Conservation (phyloP, 2,888 invertebrate genomes). For the Melolontha melolontha region DNA sequence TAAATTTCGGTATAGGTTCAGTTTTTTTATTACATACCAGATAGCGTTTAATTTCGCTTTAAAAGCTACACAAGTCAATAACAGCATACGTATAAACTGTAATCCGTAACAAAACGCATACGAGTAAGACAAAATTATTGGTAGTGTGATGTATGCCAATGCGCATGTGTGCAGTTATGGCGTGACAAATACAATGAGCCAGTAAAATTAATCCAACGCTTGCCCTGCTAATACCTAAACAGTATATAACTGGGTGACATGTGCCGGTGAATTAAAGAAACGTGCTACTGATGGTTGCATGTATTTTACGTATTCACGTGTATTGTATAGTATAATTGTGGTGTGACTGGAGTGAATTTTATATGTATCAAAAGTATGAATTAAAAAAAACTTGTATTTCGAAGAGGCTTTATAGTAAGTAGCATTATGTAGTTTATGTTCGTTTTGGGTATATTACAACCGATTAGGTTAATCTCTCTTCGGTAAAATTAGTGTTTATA, state of each 20-base stretch:
- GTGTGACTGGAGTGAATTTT: conserved; percentile 16
- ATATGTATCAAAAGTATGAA: conserved; percentile 1
- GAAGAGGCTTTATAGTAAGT: too few species aligned
- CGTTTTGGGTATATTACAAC: too few species aligned
- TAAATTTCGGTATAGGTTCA: too few species aligned
- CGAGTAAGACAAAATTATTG: too few species aligned
- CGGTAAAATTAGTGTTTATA: too few species aligned
- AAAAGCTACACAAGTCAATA: too few species aligned
- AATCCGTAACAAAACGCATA: too few species aligned
- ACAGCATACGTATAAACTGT: too few species aligned
- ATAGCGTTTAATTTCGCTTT: too few species aligned
- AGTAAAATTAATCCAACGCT: conserved; percentile 10
- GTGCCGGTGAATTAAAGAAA: conserved; percentile 1
- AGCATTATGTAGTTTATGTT: too few species aligned
- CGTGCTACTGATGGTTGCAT: not conserved
- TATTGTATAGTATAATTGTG: conserved; percentile 8
- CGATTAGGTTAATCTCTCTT: too few species aligned
- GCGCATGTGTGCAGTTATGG: conserved; percentile 27
- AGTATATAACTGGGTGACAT: conserved; percentile 19
- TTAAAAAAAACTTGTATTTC: conserved; percentile 4
- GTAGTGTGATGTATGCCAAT: not conserved
- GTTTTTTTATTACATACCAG: too few species aligned
- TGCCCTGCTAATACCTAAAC: not conserved
- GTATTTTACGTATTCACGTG: conserved; percentile 7
- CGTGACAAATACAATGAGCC: conserved; percentile 30